Evolutionary conservation across 2,888 invertebrate genomes (phyloP).

Genomic region (Mechanitis messenoides): DNA sequence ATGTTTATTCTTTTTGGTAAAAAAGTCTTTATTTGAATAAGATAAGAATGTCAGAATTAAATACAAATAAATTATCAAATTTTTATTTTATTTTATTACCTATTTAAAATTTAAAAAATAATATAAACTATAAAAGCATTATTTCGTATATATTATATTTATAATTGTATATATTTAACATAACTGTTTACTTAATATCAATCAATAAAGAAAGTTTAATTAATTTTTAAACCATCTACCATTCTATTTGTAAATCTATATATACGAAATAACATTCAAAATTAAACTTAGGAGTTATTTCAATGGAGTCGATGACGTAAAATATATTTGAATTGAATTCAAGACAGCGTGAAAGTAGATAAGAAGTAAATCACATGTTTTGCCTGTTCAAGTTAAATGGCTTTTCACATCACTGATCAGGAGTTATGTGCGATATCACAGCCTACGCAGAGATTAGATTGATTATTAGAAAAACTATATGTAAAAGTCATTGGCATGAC

Average conservation of each 20-base stretch:
- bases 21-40: slow-evolving; percentile 7
- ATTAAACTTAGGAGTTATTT: background rate
- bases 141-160: too few species aligned
- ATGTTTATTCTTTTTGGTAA: slow-evolving; percentile 14
- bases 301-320: slow-evolving; percentile 6
- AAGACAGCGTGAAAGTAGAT: slow-evolving; percentile 21
- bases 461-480: background rate
- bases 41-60: background rate
- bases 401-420: slow-evolving; percentile 10
- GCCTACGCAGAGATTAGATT: background rate
- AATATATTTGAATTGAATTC: slow-evolving; percentile 20
- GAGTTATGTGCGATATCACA: slow-evolving; percentile 1
- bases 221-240: too few species aligned
- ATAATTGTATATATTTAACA: too few species aligned
- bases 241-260: too few species aligned
- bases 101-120: too few species aligned
- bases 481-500: too few species aligned
- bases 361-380: slow-evolving; percentile 23
- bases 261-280: background rate
- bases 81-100: too few species aligned
- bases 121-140: too few species aligned
- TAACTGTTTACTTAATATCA: too few species aligned
- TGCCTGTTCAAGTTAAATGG: slow-evolving; percentile 22
- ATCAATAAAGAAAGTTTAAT: too few species aligned
- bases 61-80: too few species aligned